These are phyloP conservation scores for Dendrocincla fuliginosa DNA, from an alignment of 2,797 vertebrate species.

Conservation along the genomic window DNA sequence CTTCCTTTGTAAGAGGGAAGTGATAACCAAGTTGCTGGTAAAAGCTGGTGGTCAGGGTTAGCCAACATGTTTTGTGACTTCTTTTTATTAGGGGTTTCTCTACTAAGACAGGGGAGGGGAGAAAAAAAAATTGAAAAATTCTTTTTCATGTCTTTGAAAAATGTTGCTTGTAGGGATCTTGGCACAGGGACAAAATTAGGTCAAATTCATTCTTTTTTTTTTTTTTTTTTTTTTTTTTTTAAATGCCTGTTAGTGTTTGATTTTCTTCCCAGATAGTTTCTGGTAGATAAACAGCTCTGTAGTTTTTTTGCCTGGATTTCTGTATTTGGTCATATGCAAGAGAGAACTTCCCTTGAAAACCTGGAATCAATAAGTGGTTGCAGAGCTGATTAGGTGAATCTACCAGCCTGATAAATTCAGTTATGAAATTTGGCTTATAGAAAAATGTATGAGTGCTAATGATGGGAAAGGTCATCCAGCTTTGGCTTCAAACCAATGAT, in stretches of 20 bases:
- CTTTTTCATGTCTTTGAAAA: not conserved
- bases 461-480: not conserved
- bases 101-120: rapidly evolving
- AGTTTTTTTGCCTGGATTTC: not conserved
- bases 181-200: rapidly evolving
- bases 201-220: rapidly evolving
- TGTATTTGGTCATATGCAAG: not conserved
- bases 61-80: not conserved
- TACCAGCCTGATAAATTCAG: not conserved
- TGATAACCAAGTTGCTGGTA: not conserved
- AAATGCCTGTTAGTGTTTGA: not conserved
- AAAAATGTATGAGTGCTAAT: not conserved
- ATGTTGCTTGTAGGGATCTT: not conserved
- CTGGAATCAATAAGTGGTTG: not conserved
- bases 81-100: not conserved
- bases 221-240: no score
- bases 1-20: not conserved
- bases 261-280: not conserved
- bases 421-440: not conserved
- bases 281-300: not conserved
- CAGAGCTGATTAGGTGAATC: not conserved
- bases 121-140: not conserved
- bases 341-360: not conserved
- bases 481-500: not conserved
- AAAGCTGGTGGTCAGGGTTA: not conserved